These are phyloP conservation scores for Eudasyphora cyanicolor DNA, from an alignment of 2,888 invertebrate genomes.

Conservation along the genomic window DNA sequence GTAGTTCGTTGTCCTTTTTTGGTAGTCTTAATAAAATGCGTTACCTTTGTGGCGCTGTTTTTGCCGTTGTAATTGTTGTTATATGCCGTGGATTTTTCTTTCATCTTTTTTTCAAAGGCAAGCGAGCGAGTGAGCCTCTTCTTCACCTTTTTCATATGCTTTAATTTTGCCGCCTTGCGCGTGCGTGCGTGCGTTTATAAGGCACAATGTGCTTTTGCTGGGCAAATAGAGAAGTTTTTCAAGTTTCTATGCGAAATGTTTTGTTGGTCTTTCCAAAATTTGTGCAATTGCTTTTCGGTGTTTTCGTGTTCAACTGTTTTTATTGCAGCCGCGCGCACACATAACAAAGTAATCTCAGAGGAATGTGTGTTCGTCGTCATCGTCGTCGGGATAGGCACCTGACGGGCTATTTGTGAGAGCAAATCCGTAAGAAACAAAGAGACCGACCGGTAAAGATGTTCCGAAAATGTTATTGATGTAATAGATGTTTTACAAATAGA, in stretches of 20 bases:
- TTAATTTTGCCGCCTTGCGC: constrained; percentile 53
- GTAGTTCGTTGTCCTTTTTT: constrained; percentile 63
- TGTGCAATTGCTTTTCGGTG: constrained; percentile 9
- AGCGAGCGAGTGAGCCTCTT: constrained; percentile 17
- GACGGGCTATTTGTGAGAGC: constrained; percentile 24
- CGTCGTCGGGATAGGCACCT: constrained; percentile 30
- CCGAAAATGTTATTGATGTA: constrained; percentile 10
- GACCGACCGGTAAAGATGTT: neutral
- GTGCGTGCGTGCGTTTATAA: constrained; percentile 20
- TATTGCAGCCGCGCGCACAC: neutral
- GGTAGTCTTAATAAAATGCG: constrained; percentile 63
- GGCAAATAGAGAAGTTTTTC: constrained; percentile 59
- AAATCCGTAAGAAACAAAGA: constrained; percentile 4
- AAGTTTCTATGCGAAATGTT: constrained; percentile 8
- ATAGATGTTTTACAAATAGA: constrained; percentile 2
- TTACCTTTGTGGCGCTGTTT: constrained; percentile 38
- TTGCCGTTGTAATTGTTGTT: neutral
- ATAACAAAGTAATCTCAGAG: constrained; percentile 48
- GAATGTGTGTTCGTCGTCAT: constrained; percentile 25
- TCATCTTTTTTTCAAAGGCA: constrained; percentile 23
- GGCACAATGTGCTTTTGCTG: constrained; percentile 29
- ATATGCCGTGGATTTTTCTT: neutral
- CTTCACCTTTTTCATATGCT: constrained; percentile 1
- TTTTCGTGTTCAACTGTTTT: neutral
- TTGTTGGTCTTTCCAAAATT: neutral